Conservation (phyloP, 1,140 invertebrate species). For the Drosophila persimilis region DNA sequence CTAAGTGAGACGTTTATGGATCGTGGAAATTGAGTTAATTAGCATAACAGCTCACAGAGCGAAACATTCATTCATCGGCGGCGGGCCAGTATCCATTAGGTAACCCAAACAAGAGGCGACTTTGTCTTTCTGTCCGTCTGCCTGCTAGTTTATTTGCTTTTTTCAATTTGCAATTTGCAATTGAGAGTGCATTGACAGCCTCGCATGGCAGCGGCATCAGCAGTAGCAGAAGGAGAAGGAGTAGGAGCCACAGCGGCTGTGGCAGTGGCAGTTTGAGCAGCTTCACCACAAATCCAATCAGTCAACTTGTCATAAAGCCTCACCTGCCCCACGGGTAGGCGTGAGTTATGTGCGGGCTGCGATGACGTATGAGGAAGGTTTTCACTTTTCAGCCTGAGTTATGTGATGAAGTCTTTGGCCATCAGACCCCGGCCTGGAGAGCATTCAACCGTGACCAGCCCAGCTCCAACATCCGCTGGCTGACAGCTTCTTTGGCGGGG, state of each 20-base stretch:
- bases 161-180: slow-evolving; percentile 42
- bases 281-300: slow-evolving; percentile 54
- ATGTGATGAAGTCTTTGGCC: slow-evolving; percentile 33
- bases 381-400: slow-evolving; percentile 36
- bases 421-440: slow-evolving; percentile 14
- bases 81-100: slow-evolving; percentile 24
- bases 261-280: neutral
- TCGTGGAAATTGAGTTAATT: slow-evolving; percentile 78
- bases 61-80: slow-evolving; percentile 8
- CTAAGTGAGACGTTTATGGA: slow-evolving; percentile 66
- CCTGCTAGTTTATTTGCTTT: slow-evolving; percentile 26
- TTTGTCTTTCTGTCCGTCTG: slow-evolving; percentile 2
- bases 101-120: slow-evolving; percentile 27
- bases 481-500: neutral
- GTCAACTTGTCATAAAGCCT: slow-evolving; percentile 53
- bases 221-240: neutral
- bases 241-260: neutral
- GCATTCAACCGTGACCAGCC: slow-evolving; percentile 53
- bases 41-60: slow-evolving; percentile 44
- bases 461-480: slow-evolving; percentile 24
- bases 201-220: neutral
- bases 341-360: slow-evolving; percentile 46
- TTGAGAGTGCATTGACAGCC: slow-evolving; percentile 48
- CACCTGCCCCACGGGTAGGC: slow-evolving; percentile 32
- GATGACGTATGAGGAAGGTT: slow-evolving; percentile 43